Evolutionary conservation across 2,888 invertebrate species (phyloP), one percentile per base, ranked within the genome.

Genomic region (Schrankia costaestrigalis): DNA sequence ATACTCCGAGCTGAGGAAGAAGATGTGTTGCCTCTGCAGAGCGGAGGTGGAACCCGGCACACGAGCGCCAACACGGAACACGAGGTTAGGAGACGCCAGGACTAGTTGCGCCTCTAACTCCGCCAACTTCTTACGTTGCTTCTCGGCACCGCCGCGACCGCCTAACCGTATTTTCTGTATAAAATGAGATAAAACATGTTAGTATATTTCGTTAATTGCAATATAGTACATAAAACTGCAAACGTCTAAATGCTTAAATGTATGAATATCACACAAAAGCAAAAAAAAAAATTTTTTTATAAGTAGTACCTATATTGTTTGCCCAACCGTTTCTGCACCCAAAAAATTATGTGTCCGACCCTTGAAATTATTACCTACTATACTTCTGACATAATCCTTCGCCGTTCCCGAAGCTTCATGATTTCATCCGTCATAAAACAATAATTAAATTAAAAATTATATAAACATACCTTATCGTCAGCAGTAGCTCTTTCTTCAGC

Each of bases 1-100:
- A 68, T 95, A 98, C 80, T 98, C 97, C 0, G 97, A 97, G 53
- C 97, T 95, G 61, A 98, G 89, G 80, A 97, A 96, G 86, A 98
- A 96, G 34, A 94, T 93, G 73, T 93, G 93, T 19, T 91, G 90
- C 28, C 94, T 89, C 62, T 91, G 91, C 32, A 92, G 90, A 39
- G 69, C 52, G 5, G 68, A 34, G 31, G 64, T 48, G 22, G 70
- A 65, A 32, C 92, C 91, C 39, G 92, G 90, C 40, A 90, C 89
- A 62, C 91, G 90, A 52, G 94, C 93, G 28, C 93, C 92, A 41
- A 97, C 91, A 26, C 95, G 90, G 72, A 97, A 93, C 40, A 95
- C 92, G 50, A 98, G 88, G 86, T 96, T 96, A 17, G 97, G 97
- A 10, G 96, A 96, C 22, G 96, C 96, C 50, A 97, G 89, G 36